Percentiles rank a stretch among this genome's conserved stretches.
Evolutionary conservation across 2,888 invertebrate genomes (phyloP).

Genomic region (Cyclophora albipunctata): DNA sequence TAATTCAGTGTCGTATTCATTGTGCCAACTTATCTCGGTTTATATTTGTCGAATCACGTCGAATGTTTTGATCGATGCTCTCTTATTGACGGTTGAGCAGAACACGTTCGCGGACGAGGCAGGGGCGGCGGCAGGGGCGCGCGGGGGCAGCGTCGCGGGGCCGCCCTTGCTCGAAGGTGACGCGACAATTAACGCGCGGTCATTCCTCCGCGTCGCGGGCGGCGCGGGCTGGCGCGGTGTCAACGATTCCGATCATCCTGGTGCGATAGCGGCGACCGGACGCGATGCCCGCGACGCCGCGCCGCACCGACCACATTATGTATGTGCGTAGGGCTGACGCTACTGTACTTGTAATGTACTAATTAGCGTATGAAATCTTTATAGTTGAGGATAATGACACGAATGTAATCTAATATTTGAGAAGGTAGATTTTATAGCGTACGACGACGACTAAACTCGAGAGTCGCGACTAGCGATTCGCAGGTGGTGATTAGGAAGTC

Average conservation of each 20-base stretch:
- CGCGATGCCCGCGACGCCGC: constrained; percentile 42
- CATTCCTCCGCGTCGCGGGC: constrained; percentile 47
- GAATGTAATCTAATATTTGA: too few species aligned
- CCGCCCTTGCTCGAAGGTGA: constrained; percentile 68
- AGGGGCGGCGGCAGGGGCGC: constrained; percentile 22
- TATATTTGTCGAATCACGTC: too few species aligned
- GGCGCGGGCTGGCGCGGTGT: constrained; percentile 54
- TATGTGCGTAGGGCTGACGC: constrained; percentile 19
- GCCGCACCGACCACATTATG: constrained; percentile 22
- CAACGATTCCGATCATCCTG: constrained; percentile 69
- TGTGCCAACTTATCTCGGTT: too few species aligned
- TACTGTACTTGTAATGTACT: not conserved
- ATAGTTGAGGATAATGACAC: too few species aligned
- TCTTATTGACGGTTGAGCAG: constrained; percentile 23
- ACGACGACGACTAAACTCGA: too few species aligned
- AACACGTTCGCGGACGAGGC: constrained; percentile 39
- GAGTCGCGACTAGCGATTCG: too few species aligned
- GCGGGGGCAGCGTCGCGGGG: constrained; percentile 25
- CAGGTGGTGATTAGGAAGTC: too few species aligned
- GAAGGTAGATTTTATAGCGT: too few species aligned
- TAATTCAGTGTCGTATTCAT: too few species aligned
- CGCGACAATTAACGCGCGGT: constrained; percentile 70
- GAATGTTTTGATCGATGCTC: constrained; percentile 21
- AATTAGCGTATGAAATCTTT: not conserved
- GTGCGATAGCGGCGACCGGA: constrained; percentile 51